Evolutionary conservation across 2,888 invertebrate species (phyloP).

Genomic region (Hecatera dysodea): DNA sequence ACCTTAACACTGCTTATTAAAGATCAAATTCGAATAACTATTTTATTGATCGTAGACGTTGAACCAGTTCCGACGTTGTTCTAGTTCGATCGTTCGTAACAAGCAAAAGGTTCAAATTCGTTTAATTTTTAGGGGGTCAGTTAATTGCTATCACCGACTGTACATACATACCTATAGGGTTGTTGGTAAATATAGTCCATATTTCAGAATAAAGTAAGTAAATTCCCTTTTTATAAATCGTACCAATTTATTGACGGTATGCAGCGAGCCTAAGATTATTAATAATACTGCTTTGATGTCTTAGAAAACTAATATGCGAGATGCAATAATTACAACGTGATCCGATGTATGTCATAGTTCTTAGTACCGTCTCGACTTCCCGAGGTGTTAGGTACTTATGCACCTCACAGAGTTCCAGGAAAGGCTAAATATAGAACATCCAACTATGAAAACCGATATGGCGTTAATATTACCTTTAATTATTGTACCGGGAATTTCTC

Average conservation of each 20-base stretch:
- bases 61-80: too few relatives aligned
- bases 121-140: too few relatives aligned
- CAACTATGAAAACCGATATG: constrained; percentile 5
- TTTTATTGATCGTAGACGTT: too few relatives aligned
- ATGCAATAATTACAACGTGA: constrained; percentile 59
- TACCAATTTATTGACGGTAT: constrained; percentile 38
- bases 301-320: constrained; percentile 58
- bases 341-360: constrained; percentile 40
- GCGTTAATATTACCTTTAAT: neutral
- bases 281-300: constrained; percentile 70
- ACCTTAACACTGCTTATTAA: too few relatives aligned
- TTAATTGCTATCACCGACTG: too few relatives aligned
- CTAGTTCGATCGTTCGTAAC: too few relatives aligned
- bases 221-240: neutral
- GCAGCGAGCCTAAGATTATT: constrained; percentile 66
- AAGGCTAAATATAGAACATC: constrained; percentile 26
- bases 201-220: neutral
- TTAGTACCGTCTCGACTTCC: constrained; percentile 15
- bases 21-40: too few relatives aligned
- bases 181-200: neutral
- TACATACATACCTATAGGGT: neutral
- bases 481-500: neutral
- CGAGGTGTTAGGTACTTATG: neutral
- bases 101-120: too few relatives aligned
- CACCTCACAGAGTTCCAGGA: constrained; percentile 16